phyloP scores from a whole-genome alignment of 2,797 vertebrate species.

The Smutsia gigantea region DNA sequence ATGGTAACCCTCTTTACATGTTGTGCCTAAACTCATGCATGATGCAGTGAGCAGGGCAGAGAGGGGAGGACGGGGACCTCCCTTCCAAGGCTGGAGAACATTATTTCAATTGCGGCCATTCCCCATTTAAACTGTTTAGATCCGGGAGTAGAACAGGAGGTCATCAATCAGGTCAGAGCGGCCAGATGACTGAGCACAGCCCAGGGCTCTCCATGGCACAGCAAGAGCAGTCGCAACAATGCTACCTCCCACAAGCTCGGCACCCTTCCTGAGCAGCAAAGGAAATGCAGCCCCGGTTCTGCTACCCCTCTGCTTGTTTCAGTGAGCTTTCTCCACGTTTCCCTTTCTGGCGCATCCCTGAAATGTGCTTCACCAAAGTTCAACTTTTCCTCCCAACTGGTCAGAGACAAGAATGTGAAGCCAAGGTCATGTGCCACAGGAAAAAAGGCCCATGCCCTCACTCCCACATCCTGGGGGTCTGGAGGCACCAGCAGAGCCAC shows the following conservation, averaged over 20 bases:
- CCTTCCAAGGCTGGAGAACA: background rate
- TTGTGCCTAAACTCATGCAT: background rate
- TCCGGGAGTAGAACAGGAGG: background rate
- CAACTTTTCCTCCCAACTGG: background rate
- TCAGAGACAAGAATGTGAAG: background rate
- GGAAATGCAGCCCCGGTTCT: background rate
- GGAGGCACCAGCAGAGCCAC: background rate
- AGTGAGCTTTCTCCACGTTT: background rate
- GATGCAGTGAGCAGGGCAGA: background rate
- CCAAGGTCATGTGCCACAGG: background rate
- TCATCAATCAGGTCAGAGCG: background rate
- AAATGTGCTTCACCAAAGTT: background rate
- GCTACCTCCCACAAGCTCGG: background rate
- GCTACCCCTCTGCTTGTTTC: fast-evolving
- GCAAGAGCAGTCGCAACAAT: fast-evolving
- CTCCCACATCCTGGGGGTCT: fast-evolving
- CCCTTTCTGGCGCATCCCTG: background rate
- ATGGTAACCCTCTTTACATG: background rate
- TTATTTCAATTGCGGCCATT: conserved; percentile 2
- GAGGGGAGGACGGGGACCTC: background rate
- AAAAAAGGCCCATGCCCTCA: background rate
- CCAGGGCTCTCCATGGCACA: background rate
- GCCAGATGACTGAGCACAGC: background rate
- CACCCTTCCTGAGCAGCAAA: background rate
- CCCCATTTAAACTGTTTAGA: background rate